A percentile compares a stretch with the other conserved stretches of the same genome.
Evolutionary conservation across 2,888 invertebrate species (phyloP).

Genomic region (Polia nebulosa): DNA sequence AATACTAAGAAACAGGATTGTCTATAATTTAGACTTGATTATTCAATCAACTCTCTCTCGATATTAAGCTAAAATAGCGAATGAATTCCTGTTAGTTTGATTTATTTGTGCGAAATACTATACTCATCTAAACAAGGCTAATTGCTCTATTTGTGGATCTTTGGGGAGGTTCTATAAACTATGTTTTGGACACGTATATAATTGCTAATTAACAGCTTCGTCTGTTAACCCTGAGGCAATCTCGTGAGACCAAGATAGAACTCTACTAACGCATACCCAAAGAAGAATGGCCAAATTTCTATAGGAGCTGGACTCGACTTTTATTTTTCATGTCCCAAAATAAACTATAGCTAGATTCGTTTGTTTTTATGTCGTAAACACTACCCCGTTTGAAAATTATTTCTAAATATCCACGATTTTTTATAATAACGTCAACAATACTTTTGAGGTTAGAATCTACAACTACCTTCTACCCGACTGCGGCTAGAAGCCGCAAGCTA

Average conservation of each 20-base stretch:
- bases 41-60: conserved; percentile 9
- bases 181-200: conserved; percentile 30
- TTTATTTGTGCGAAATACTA: conserved; percentile 25
- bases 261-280: neutral
- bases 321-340: too few species aligned
- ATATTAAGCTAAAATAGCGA: conserved; percentile 22
- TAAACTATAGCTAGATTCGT: too few species aligned
- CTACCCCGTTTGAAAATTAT: too few species aligned
- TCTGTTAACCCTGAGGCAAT: conserved; percentile 9
- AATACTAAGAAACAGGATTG: conserved; percentile 12
- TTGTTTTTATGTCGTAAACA: too few species aligned
- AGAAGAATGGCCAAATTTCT: too few species aligned
- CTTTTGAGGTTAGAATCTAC: too few species aligned
- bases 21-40: conserved; percentile 14
- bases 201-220: conserved; percentile 45
- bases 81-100: conserved; percentile 4
- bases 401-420: too few species aligned
- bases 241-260: conserved; percentile 24
- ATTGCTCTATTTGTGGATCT: conserved; percentile 35
- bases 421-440: too few species aligned
- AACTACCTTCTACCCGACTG: too few species aligned
- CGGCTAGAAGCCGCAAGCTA: too few species aligned
- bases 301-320: too few species aligned
- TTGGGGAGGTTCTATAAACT: conserved; percentile 36
- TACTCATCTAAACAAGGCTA: conserved; percentile 19